Base-by-base conservation (phyloP, 2,113 vertebrate species). In the Nothoprocta pentlandii region DNA sequence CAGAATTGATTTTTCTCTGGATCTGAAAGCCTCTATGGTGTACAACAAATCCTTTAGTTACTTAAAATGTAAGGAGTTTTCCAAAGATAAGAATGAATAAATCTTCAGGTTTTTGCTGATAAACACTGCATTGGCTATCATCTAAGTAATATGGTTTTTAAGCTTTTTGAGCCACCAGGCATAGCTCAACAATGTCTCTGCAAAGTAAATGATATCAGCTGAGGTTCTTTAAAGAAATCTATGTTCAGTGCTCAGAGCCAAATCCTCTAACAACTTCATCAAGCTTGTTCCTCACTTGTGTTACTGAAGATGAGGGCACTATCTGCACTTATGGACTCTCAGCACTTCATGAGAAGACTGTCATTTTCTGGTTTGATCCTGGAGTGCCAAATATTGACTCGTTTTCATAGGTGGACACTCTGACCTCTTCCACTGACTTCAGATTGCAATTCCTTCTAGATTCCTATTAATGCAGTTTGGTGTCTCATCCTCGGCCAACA, bases 21-120 rank as follows among this genome's bases (percentile, higher is more conserved):
- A 71, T 88, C 73, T 84, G 64, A 63, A 84, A 88, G 13, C 1
- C n/a, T 63, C 85, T 84, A 44, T 1, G 1, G 19, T 1, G 4
- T 56, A 61, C 8, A 63, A 64, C 46, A 89, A 78, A 53, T 56
- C 5, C 2, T 68, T 90, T 61, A 90, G 8, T 86, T 90, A 36
- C 28, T 5, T 44, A 69, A 78, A 41, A 80, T 76, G 7, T 47
- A 93, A 75, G 30, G 46, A 92, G 84, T 42, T 68, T 94, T 95
- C 78, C 51, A 84, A 74, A 56, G 5, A 63, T 68, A 78, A 91
- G 41, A 76, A 63, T 59, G 21, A 69, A 73, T 76, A 89, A 85
- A 44, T 91, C 61, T 68, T 78, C 62, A 87, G 34, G 6, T 46
- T 81, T 63, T 93, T 92, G 49, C 87, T 86, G 74, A 85, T 82